Conservation (phyloP, 2,797 vertebrate genomes). For the Epinephelus awoara region DNA sequence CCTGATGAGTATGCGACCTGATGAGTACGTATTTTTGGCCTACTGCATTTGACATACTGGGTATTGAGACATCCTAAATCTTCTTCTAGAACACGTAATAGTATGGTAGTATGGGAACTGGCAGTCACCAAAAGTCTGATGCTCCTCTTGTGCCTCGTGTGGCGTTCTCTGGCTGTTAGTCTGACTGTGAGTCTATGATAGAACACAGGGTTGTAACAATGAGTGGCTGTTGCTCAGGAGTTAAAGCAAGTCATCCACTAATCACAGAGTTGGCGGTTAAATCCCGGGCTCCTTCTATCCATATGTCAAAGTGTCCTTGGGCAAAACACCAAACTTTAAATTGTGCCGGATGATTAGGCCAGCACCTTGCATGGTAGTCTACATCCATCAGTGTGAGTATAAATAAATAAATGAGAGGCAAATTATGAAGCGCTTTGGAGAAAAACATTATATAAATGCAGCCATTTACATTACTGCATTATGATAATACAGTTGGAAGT, state of each 20-base stretch:
- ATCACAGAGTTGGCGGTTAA: background rate
- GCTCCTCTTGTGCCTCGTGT: too few species aligned
- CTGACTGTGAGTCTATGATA: too few species aligned
- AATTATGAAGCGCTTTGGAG: background rate
- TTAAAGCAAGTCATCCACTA: background rate
- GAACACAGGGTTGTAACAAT: too few species aligned
- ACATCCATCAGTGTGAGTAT: background rate
- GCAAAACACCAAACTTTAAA: background rate
- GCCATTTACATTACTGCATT: background rate
- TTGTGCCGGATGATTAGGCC: too few species aligned
- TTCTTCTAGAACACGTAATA: too few species aligned
- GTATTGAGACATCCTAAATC: too few species aligned
- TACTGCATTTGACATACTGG: too few species aligned
- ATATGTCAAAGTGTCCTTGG: background rate
- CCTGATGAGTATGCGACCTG: too few species aligned
- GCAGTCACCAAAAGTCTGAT: too few species aligned
- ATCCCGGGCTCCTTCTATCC: background rate
- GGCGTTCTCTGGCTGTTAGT: too few species aligned
- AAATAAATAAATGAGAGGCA: background rate
- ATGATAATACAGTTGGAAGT: conserved; percentile 14
- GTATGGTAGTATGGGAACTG: too few species aligned
- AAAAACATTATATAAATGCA: background rate
- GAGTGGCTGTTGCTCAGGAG: background rate
- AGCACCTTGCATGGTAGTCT: background rate
- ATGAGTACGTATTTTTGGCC: too few species aligned